Percentiles rank a stretch among this genome's conserved stretches.
phyloP scores from a whole-genome alignment of 2,113 vertebrate species.

The Cyprinodon variegatus region DNA sequence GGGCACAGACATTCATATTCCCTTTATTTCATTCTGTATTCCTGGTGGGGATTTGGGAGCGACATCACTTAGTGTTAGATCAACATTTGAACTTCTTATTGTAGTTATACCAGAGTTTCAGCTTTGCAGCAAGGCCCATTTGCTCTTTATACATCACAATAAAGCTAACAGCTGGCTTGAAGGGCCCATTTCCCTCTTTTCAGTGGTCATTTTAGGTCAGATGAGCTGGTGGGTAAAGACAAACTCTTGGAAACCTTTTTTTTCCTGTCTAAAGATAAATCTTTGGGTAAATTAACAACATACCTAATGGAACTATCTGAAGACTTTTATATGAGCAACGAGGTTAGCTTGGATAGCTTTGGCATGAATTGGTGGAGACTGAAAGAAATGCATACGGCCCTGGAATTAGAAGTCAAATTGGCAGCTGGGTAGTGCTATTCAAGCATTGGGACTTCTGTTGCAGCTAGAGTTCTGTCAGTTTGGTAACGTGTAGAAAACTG shows the following conservation, averaged over 20 bases:
- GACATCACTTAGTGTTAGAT: constrained; percentile 71
- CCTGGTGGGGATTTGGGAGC: constrained; percentile 56
- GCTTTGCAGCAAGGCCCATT: constrained; percentile 60
- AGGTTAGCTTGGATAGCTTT: constrained; percentile 21
- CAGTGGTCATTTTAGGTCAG: constrained; percentile 49
- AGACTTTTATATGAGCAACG: constrained; percentile 14
- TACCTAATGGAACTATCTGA: not conserved
- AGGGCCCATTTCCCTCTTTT: constrained; percentile 35
- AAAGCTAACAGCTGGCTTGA: constrained; percentile 68
- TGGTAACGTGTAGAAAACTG: not conserved
- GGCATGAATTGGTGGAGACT: not conserved
- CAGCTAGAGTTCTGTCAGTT: too few species aligned
- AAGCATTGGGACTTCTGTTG: not conserved
- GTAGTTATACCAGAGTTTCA: constrained; percentile 10
- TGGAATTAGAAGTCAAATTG: too few species aligned
- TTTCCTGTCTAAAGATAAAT: constrained; percentile 8
- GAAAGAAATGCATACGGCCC: too few species aligned
- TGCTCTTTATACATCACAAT: constrained; percentile 59
- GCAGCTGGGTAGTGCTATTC: too few species aligned
- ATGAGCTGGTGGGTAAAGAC: constrained; percentile 37
- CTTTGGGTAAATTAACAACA: constrained; percentile 22
- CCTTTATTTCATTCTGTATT: constrained; percentile 45
- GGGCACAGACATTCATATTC: constrained; percentile 5
- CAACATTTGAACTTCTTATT: constrained; percentile 53
- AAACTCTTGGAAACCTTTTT: constrained; percentile 36